phyloP scores from a whole-genome alignment of 2,888 invertebrate genomes.

The Didymodactylos carnosus region DNA sequence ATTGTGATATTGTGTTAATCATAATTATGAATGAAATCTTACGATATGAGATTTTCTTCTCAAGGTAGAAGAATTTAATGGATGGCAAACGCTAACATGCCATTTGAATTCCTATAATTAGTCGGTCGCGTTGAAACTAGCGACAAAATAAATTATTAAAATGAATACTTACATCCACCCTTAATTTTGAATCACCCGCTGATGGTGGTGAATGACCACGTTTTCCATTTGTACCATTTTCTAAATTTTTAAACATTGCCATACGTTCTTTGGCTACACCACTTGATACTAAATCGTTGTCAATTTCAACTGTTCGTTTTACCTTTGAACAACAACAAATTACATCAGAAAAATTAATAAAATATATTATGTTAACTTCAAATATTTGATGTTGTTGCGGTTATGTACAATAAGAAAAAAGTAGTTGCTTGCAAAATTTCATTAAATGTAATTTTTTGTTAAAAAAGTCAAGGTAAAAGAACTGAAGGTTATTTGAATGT shows the following conservation, averaged over 20 bases:
- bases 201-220: not conserved
- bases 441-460: too few relatives aligned
- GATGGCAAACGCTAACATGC: not conserved
- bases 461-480: too few relatives aligned
- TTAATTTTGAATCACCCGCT: not conserved
- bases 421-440: too few relatives aligned
- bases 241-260: constrained; percentile 13
- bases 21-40: too few relatives aligned
- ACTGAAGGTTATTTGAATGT: too few relatives aligned
- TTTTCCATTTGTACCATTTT: not conserved
- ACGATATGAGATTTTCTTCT: not conserved
- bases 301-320: not conserved
- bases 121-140: not conserved
- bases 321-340: not conserved
- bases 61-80: not conserved
- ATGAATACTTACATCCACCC: not conserved
- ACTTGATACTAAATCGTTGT: not conserved
- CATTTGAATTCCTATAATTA: not conserved
- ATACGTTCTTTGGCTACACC: constrained; percentile 13
- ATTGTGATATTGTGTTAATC: too few relatives aligned
- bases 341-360: too few relatives aligned
- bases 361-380: too few relatives aligned
- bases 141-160: too few relatives aligned
- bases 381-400: too few relatives aligned
- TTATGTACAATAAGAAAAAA: too few relatives aligned